Evolutionary conservation across 2,888 invertebrate species (phyloP).

Genomic region (Microplitis manilae): DNA sequence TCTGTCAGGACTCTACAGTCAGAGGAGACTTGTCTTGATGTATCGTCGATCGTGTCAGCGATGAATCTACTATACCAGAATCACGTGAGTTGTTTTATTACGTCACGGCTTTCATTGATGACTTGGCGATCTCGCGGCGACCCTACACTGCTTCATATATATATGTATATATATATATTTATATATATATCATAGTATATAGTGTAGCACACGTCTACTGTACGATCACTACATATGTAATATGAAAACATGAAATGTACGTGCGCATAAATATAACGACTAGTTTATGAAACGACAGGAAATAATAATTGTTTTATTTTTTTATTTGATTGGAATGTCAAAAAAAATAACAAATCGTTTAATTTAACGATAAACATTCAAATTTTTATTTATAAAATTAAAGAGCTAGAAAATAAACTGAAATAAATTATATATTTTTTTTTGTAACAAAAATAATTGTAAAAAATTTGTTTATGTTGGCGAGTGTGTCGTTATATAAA

Average conservation of each 20-base stretch:
- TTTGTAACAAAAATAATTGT: background rate
- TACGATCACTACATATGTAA: background rate
- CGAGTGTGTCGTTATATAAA: background rate
- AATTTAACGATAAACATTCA: too few relatives aligned
- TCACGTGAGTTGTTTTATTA: slow-evolving; percentile 46
- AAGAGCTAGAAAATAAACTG: too few relatives aligned
- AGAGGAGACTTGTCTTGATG: background rate
- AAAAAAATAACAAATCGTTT: too few relatives aligned
- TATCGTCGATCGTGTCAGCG: slow-evolving; percentile 18
- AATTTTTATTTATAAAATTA: background rate
- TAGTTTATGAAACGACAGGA: background rate
- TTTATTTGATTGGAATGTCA: background rate
- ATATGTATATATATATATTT: background rate
- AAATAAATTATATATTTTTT: background rate
- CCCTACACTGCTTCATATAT: slow-evolving; percentile 15
- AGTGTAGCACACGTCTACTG: background rate
- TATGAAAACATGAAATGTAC: slow-evolving; percentile 8
- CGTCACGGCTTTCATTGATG: slow-evolving; percentile 51
- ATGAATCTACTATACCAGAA: slow-evolving; percentile 41
- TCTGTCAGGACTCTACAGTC: background rate
- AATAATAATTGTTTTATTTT: background rate
- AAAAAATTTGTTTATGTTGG: background rate
- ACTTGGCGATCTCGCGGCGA: slow-evolving; percentile 43
- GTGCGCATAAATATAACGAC: background rate
- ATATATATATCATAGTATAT: background rate